Base-by-base conservation (phyloP, 2,113 vertebrate species). In the Clupea harengus region DNA sequence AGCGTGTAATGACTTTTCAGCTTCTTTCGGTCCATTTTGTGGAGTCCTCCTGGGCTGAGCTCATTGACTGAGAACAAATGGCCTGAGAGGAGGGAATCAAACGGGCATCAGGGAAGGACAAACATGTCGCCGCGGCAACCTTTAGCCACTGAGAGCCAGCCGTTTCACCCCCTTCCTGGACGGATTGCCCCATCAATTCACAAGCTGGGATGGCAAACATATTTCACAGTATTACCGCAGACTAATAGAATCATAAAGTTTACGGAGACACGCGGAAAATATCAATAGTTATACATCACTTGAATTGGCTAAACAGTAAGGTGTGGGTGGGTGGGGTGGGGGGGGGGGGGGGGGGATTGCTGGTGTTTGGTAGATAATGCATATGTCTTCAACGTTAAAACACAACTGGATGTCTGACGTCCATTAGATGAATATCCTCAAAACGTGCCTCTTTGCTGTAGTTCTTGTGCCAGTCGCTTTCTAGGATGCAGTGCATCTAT, bases 1-100 rank as follows among this genome's bases (percentile, higher is more conserved):
- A 92, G 91, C 92, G 92, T 93, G 93, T 93, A 93, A 94, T 93
- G 90, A 93, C 92, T 93, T 93, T 94, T 93, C 92, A 93, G 92
- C 92, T 92, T 89, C 90, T 90, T 92, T 92, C 92, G 91, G 91
- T 91, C 88, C 90, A 88, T 46, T 81, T 47, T 60, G 22, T 6
- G 67, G 28, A 67, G 54, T 83, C 54, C 67, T n/a, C 47, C 44
- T 78, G 22, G 82, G 50, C 82, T 46, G 57, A 85, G 84, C 84
- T 85, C 17, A 22, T 85, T 60, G 54, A 13, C 52, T n/a, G 49
- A 85, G 75, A 78, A 49, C 57, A 80, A 85, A 80, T 45, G 45
- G 20, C 4, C n/a, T 22, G 46, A 15, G 60, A 44, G 11, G 11
- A 25, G 45, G 54, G 67, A 80, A 86, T 32, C 25, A 67, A 32